Evolutionary conservation across 2,113 vertebrate genomes (phyloP).

Genomic region (Spermophilus dauricus): DNA sequence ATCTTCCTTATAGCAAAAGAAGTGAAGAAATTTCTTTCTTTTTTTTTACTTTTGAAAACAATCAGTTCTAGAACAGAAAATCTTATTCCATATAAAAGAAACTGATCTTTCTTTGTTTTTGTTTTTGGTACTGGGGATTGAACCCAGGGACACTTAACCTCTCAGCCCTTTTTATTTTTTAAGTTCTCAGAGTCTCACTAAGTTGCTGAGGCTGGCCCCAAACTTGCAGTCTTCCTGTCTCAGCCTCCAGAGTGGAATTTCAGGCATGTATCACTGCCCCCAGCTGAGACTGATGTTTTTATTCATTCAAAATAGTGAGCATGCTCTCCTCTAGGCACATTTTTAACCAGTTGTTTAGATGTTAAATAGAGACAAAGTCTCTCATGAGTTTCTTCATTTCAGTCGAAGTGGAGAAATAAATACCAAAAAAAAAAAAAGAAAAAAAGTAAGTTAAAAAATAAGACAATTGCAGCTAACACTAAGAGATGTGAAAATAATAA

Average conservation of each 20-base stretch:
- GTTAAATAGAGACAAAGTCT: not conserved
- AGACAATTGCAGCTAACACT: not conserved
- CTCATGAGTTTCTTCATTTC: not conserved
- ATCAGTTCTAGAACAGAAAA: not conserved
- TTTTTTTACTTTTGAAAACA: slow-evolving; percentile 9
- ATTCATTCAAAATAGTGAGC: not conserved
- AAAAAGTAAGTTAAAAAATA: slow-evolving; percentile 22
- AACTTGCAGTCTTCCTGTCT: too few species aligned
- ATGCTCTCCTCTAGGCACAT: not conserved
- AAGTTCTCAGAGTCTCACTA: too few species aligned
- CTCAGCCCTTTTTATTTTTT: too few species aligned
- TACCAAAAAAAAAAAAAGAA: not conserved
- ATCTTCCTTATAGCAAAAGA: not conserved
- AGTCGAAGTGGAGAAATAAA: not conserved
- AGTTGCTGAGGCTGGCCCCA: too few species aligned
- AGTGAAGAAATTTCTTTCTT: not conserved
- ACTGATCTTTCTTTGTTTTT: not conserved
- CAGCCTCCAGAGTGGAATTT: too few species aligned
- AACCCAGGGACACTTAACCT: too few species aligned
- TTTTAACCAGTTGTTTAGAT: not conserved
- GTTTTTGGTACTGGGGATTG: too few species aligned
- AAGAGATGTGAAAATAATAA: not conserved
- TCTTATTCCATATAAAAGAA: not conserved
- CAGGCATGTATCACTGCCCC: too few species aligned
- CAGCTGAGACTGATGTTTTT: not conserved